These are phyloP conservation scores for Nasonia longicornis DNA, from an alignment of 1,140 invertebrate genomes.

Conservation along the genomic window DNA sequence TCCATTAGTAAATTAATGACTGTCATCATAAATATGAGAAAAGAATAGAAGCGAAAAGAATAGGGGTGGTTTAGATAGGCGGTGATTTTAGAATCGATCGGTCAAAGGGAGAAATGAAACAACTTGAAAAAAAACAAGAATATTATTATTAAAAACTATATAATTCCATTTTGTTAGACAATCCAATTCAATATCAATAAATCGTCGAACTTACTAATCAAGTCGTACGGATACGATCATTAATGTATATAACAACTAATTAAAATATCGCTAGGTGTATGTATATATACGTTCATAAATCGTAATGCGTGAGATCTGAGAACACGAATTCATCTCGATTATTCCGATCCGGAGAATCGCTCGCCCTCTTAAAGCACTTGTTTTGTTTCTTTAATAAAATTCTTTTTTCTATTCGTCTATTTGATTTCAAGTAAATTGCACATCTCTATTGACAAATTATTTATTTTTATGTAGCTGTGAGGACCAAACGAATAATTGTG, in stretches of 20 bases:
- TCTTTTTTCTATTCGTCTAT: slow-evolving; percentile 51
- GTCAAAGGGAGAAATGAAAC: slow-evolving; percentile 50
- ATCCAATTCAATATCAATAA: slow-evolving; percentile 59
- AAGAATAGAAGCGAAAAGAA: not conserved
- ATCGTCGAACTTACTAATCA: slow-evolving; percentile 59
- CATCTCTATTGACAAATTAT: slow-evolving; percentile 21
- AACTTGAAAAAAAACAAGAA: slow-evolving; percentile 60
- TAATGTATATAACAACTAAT: slow-evolving; percentile 60
- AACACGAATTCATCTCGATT: slow-evolving; percentile 63
- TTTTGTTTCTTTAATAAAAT: slow-evolving; percentile 42
- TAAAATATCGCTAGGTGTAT: slow-evolving; percentile 55
- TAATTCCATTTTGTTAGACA: slow-evolving; percentile 58
- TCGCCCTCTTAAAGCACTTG: slow-evolving; percentile 53
- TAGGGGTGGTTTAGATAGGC: not conserved
- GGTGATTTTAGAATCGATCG: slow-evolving; percentile 32
- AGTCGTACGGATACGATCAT: slow-evolving; percentile 57
- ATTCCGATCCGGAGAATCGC: slow-evolving; percentile 58
- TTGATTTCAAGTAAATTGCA: slow-evolving; percentile 46
- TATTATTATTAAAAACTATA: slow-evolving; percentile 63
- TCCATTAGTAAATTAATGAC: slow-evolving; percentile 39
- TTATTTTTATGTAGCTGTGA: not conserved
- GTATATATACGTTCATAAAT: slow-evolving; percentile 59
- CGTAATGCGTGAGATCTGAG: slow-evolving; percentile 66
- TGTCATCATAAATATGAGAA: slow-evolving; percentile 3
- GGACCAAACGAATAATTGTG: not conserved